Evolutionary conservation across 2,113 vertebrate genomes (phyloP).

Genomic region (Saguinus imperator): DNA sequence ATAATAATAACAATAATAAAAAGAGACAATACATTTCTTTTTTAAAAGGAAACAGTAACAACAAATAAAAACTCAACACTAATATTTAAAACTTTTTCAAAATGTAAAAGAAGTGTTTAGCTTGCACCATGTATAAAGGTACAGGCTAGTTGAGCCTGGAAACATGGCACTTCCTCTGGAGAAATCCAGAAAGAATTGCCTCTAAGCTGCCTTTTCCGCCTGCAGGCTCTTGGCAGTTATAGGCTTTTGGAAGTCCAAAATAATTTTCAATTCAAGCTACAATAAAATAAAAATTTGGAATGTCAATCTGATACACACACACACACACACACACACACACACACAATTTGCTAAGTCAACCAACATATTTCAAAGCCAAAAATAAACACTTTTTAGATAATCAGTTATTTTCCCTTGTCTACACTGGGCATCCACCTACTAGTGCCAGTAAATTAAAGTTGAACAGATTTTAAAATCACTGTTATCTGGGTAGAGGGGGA

Average conservation of each 20-base stretch:
- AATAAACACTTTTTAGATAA: conserved; percentile 3
- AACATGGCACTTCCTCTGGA: background rate
- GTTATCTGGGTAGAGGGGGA: background rate
- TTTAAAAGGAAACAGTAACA: background rate
- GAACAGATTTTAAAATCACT: background rate
- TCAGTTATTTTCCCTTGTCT: background rate
- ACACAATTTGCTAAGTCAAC: background rate
- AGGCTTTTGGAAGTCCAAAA: background rate
- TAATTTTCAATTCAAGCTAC: conserved; percentile 36
- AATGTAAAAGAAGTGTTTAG: background rate
- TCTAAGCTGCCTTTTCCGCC: background rate
- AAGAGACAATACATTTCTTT: background rate
- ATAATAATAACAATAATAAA: background rate
- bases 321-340: background rate
- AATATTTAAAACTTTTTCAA: conserved; percentile 24
- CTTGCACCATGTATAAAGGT: background rate
- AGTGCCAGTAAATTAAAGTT: conserved; percentile 39
- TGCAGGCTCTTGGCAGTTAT: background rate
- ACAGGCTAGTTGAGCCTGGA: background rate
- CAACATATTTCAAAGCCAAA: conserved; percentile 28
- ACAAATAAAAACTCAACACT: conserved; percentile 22
- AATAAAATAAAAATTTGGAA: conserved; percentile 34
- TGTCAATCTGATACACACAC: background rate
- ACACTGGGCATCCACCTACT: background rate
- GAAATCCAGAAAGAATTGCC: background rate